Percentiles rank a stretch among this genome's conserved stretches.
Evolutionary conservation across 2,888 invertebrate species (phyloP).

Genomic region (Cosmorhoe ocellata): DNA sequence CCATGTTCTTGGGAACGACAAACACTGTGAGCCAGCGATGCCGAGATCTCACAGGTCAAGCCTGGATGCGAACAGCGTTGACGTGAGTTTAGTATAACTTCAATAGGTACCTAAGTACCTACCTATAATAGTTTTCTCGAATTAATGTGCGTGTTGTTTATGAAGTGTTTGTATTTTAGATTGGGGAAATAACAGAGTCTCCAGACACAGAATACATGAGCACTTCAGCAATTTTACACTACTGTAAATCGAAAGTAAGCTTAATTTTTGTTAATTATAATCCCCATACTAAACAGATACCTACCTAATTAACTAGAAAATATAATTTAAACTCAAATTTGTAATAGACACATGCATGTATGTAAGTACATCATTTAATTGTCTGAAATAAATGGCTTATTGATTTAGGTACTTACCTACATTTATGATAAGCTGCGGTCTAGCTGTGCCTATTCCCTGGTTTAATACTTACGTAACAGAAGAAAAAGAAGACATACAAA

Average conservation of each 20-base stretch:
- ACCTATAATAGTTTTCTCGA: not conserved
- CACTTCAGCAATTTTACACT: constrained; percentile 89
- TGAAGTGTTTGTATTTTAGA: constrained; percentile 65
- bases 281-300: no score
- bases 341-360: no score
- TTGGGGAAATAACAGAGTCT: constrained; percentile 87
- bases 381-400: no score
- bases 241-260: constrained; percentile 89
- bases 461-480: no score
- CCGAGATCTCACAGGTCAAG: constrained; percentile 72
- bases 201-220: constrained; percentile 86
- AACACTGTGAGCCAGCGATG: constrained; percentile 65
- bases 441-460: no score
- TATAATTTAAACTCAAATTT: no score
- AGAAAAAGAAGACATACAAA: no score
- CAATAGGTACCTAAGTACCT: not conserved
- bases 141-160: not conserved
- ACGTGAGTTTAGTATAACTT: constrained; percentile 59
- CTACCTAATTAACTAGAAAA: no score
- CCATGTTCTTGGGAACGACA: constrained; percentile 75
- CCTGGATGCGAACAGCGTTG: constrained; percentile 74
- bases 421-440: no score
- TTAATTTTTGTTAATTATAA: not conserved
- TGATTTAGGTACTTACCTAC: no score
- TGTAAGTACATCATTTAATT: no score